phyloP scores from a whole-genome alignment of 2,797 vertebrate genomes.

The Brotula barbata region DNA sequence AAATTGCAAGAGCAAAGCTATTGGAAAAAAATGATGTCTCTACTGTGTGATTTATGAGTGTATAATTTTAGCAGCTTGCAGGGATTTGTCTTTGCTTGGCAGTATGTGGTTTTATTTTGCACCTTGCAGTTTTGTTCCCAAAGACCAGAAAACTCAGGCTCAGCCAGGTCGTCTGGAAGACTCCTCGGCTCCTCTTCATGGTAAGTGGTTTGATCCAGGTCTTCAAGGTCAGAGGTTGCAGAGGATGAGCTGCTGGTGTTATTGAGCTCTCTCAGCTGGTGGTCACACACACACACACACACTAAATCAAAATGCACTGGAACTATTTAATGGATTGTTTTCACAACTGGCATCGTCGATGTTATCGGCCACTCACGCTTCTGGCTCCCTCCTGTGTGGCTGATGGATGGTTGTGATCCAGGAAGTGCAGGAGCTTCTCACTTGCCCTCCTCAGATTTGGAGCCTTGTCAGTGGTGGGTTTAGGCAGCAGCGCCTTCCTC shows the following conservation, averaged over 20 bases:
- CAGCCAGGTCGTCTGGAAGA: constrained; percentile 62
- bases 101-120: constrained; percentile 39
- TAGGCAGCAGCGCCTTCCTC: constrained; percentile 25
- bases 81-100: constrained; percentile 30
- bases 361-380: constrained; percentile 49
- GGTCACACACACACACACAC: constrained; percentile 23
- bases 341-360: constrained; percentile 14
- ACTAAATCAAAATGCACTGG: neutral
- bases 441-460: constrained; percentile 38
- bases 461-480: constrained; percentile 12
- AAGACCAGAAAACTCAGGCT: constrained; percentile 87
- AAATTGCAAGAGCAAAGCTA: constrained; percentile 14
- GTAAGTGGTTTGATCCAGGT: constrained; percentile 18
- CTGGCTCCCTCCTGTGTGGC: constrained; percentile 33
- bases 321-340: neutral
- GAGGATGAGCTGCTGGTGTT: constrained; percentile 48
- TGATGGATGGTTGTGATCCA: constrained; percentile 54
- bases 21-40: constrained; percentile 14
- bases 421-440: constrained; percentile 66
- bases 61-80: constrained; percentile 48
- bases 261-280: constrained; percentile 47
- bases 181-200: constrained; percentile 36
- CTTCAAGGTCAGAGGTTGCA: constrained; percentile 52
- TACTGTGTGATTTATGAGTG: constrained; percentile 54
- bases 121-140: constrained; percentile 77